Conservation (phyloP, 2,888 invertebrate genomes). For the Agapostemon virescens region DNA sequence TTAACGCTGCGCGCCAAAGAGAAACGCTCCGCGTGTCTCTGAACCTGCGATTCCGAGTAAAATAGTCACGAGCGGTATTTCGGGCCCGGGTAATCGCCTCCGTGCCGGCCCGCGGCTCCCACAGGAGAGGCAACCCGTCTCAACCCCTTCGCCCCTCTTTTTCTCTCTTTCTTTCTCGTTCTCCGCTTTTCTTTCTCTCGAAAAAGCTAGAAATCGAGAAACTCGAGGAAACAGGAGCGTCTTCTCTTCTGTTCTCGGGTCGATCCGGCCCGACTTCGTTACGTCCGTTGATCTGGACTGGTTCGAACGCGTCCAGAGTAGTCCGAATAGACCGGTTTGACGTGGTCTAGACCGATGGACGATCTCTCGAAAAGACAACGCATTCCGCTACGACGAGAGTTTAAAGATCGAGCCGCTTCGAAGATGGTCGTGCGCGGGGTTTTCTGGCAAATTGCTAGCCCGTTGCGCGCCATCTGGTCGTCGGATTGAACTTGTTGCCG, state of each 20-base stretch:
- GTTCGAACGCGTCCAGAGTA: neutral
- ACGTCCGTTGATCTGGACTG: too few species aligned
- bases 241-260: neutral
- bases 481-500: too few species aligned
- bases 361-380: too few species aligned
- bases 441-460: too few species aligned
- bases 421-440: too few species aligned
- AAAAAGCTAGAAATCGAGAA: conserved; percentile 34
- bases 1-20: neutral
- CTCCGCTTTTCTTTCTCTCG: neutral
- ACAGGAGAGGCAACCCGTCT: neutral
- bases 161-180: neutral
- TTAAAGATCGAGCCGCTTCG: too few species aligned
- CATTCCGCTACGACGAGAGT: too few species aligned
- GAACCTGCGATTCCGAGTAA: neutral
- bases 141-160: too few species aligned
- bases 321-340: too few species aligned
- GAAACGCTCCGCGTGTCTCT: conserved; percentile 4
- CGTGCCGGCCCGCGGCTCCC: conserved; percentile 12
- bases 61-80: conserved; percentile 33
- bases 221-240: conserved; percentile 11
- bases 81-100: conserved; percentile 34
- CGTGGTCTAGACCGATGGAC: too few species aligned
- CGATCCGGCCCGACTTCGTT: neutral
- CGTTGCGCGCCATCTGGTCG: too few species aligned